Base-by-base conservation (phyloP, 2,113 vertebrate species). In the Platycercus adscitus region DNA sequence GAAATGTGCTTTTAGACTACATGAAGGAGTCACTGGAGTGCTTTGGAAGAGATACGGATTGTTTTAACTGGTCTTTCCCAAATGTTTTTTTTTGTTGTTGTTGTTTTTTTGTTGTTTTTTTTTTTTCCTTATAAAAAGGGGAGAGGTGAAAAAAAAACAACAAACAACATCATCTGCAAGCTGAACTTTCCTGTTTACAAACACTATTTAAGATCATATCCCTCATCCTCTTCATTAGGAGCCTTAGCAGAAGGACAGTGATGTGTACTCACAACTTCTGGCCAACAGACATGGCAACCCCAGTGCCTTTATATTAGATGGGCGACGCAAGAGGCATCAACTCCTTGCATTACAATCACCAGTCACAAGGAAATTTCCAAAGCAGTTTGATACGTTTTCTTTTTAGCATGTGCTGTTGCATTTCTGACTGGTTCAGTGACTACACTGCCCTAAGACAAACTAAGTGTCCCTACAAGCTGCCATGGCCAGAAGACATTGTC, bases 251-350 rank as follows among this genome's bases (percentile, higher is more conserved):
- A 76, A 85, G 15, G 60, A 79, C 26, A 63, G 63, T 4, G 21
- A 9, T 11, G 13, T 16, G 19, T 12, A 78, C 68, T 28, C 13
- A 25, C 35, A 83, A n/a, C 33, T 58, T 72, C 47, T 68, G 53
- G 53, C 29, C 46, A 61, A 61, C 0, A 1, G 35, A n/a, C 17
- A 33, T 2, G 1, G 56, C 0, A 0, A 43, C 24, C 23, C 6
- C 65, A 80, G 46, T n/a, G 55, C 44, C 35, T 60, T 63, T 37
- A 26, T 26, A 37, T 28, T 47, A 49, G 41, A 39, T 17, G 60
- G 21, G 35, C 28, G 44, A 65, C 17, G 37, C 50, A 4, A 91
- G 13, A 83, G 9, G 35, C 64, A 66, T n/a, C 35, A 76, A 14
- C 23, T 72, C 71, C 31, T 52, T 16, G 17, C 11, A 17, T n/a